Conservation (phyloP, 2,797 vertebrate genomes). For the Brachyalestes nurse region DNA sequence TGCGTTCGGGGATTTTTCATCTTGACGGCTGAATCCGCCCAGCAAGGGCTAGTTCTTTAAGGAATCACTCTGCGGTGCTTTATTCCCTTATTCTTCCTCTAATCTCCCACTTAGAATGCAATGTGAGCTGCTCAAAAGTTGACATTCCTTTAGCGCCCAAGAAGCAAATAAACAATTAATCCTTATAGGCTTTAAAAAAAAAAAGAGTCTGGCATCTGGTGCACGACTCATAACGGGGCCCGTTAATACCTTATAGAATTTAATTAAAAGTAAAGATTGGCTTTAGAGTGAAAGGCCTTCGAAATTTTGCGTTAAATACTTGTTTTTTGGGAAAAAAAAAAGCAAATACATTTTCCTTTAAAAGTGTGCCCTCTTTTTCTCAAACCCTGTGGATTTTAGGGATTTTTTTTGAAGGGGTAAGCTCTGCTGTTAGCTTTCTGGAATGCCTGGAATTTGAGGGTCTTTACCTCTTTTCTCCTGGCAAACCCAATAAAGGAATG, state of each 20-base stretch:
- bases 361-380: not conserved
- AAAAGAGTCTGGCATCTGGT: not conserved
- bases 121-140: not conserved
- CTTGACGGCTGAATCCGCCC: not conserved
- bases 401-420: slow-evolving; percentile 4
- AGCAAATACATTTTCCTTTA: not conserved
- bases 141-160: not conserved
- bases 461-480: slow-evolving; percentile 30
- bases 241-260: not conserved
- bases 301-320: not conserved
- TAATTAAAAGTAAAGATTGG: not conserved
- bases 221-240: not conserved
- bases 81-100: not conserved
- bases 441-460: slow-evolving; percentile 53
- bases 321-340: no score
- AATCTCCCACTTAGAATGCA: not conserved
- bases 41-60: not conserved
- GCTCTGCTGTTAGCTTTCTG: slow-evolving; percentile 22
- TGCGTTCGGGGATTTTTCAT: not conserved
- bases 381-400: slow-evolving; percentile 1
- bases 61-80: not conserved
- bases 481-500: slow-evolving; percentile 38
- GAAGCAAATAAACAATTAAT: slow-evolving; percentile 23
- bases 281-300: not conserved
- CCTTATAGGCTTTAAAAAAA: not conserved